Conservation (phyloP, 1,140 invertebrate genomes). For the Drosophila nikananu region DNA sequence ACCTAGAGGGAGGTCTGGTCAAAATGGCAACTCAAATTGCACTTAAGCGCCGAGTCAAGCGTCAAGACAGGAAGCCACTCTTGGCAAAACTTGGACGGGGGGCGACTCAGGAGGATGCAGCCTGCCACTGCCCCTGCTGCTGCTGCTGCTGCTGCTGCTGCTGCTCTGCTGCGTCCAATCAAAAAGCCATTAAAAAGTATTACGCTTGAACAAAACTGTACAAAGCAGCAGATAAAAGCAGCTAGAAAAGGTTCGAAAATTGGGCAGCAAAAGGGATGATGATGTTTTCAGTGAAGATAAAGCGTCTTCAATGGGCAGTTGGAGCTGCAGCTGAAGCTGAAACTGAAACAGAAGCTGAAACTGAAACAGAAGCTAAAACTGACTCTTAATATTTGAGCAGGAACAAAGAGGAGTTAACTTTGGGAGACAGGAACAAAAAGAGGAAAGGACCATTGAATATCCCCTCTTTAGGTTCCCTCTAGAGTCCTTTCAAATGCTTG, state of each 20-base stretch:
- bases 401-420: neutral
- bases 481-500: neutral
- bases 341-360: neutral
- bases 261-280: constrained; percentile 9
- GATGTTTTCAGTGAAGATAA: neutral
- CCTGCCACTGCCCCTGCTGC: too few species aligned
- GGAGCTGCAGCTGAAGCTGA: neutral
- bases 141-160: constrained; percentile 37
- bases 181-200: constrained; percentile 85
- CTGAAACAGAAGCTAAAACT: too few species aligned
- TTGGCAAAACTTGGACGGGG: constrained; percentile 64
- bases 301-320: neutral
- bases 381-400: neutral
- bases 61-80: constrained; percentile 76
- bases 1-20: constrained; percentile 29
- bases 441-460: neutral
- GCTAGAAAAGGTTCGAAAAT: constrained; percentile 30
- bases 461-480: neutral
- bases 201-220: constrained; percentile 82
- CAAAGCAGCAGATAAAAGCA: constrained; percentile 78
- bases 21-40: constrained; percentile 82
- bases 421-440: neutral
- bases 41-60: constrained; percentile 81
- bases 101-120: constrained; percentile 12
- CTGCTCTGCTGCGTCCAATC: constrained; percentile 74